Conservation (phyloP, 2,797 vertebrate species). For the Oreortyx pictus region DNA sequence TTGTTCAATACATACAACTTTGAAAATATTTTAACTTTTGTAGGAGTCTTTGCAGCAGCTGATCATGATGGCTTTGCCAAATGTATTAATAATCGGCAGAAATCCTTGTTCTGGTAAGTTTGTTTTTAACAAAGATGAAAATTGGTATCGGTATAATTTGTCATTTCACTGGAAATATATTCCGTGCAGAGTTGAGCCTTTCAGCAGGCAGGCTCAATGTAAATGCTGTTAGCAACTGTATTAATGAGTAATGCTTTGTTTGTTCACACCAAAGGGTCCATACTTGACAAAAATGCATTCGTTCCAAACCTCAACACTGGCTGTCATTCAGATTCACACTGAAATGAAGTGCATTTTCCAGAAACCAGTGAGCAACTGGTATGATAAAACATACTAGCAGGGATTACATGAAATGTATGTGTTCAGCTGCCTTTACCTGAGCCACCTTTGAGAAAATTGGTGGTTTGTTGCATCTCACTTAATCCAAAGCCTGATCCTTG, state of each 20-base stretch:
- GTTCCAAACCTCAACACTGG: background rate
- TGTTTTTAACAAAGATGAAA: constrained; percentile 9
- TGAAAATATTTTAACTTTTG: constrained; percentile 54
- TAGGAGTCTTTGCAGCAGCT: constrained; percentile 96
- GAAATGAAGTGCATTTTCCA: background rate
- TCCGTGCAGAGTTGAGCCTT: background rate
- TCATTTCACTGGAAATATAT: background rate
- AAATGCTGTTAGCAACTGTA: background rate
- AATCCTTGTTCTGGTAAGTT: constrained; percentile 93
- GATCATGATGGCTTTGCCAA: constrained; percentile 97
- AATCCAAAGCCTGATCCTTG: constrained; percentile 4
- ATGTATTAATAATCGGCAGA: constrained; percentile 92
- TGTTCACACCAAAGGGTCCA: background rate
- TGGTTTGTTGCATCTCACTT: constrained; percentile 10
- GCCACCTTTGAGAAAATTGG: background rate
- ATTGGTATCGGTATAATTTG: background rate
- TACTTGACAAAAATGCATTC: background rate
- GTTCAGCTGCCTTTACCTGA: background rate
- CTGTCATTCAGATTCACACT: background rate
- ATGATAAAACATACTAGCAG: background rate
- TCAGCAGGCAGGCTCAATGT: background rate
- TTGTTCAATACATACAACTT: background rate
- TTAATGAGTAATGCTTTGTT: background rate
- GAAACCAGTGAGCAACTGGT: background rate
- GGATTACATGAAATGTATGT: background rate